Evolutionary conservation across 2,797 vertebrate genomes (phyloP).

Genomic region (Sebastes hubbsi): DNA sequence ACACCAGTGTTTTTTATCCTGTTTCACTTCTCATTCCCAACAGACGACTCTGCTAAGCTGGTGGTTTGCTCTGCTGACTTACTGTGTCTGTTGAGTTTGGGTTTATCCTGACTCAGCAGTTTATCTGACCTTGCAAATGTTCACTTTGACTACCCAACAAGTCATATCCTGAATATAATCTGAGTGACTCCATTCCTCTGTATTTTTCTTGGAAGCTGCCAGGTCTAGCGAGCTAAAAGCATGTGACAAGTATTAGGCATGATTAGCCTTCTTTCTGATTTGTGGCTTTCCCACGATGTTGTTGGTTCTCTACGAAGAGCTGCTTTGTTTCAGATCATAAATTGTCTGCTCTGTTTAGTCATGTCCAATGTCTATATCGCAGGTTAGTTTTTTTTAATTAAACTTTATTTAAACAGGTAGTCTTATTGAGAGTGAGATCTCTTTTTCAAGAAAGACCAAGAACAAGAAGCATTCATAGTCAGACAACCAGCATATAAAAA

Average conservation of each 20-base stretch:
- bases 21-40: constrained; percentile 59
- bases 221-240: constrained; percentile 1
- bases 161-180: neutral
- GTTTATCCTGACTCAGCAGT: constrained; percentile 2
- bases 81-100: neutral
- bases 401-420: neutral
- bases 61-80: constrained; percentile 36
- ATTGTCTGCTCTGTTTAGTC: neutral
- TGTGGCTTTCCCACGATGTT: neutral
- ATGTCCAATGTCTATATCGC: neutral
- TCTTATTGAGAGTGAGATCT: neutral
- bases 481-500: neutral
- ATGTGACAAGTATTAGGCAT: constrained; percentile 45
- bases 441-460: neutral
- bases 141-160: neutral
- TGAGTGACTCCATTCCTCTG: neutral
- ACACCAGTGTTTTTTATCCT: neutral
- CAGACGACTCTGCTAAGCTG: neutral
- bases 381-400: neutral
- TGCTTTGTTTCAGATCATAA: neutral
- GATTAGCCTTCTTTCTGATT: constrained; percentile 17
- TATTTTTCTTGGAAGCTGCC: neutral
- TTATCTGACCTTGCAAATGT: neutral
- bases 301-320: neutral
- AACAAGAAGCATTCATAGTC: neutral